Percentiles rank a stretch among this genome's conserved stretches.
Conservation (phyloP, 2,888 invertebrate species). For the Nomada hirtipes region DNA sequence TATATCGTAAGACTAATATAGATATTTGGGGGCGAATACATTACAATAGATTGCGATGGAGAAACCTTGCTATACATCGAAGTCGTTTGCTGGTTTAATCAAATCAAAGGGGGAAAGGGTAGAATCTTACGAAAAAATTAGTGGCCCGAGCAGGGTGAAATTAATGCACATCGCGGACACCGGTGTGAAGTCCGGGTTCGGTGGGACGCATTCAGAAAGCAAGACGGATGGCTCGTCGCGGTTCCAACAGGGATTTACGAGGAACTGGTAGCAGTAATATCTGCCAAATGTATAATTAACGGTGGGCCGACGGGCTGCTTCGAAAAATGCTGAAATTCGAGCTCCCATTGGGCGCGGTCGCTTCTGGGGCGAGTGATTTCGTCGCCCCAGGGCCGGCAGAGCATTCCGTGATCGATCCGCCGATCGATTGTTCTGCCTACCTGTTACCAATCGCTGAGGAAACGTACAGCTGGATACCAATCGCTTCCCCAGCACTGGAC, state of each 20-base stretch:
- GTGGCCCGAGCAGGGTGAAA: no score
- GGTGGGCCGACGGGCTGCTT: conserved; percentile 52
- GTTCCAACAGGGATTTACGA: conserved; percentile 45
- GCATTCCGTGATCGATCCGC: conserved; percentile 52
- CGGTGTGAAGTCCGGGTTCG: background rate
- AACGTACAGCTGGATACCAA: background rate
- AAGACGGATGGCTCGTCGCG: conserved; percentile 11
- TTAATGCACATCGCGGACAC: no score
- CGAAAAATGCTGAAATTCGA: conserved; percentile 71
- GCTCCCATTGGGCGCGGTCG: conserved; percentile 73
- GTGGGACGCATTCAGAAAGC: conserved; percentile 1
- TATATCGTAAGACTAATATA: no score
- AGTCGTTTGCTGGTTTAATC: no score
- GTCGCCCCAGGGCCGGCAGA: conserved; percentile 56
- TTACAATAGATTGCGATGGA: no score
- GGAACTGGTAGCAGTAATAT: conserved; percentile 57
- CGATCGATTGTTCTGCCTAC: conserved; percentile 53
- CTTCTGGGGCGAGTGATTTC: conserved; percentile 65
- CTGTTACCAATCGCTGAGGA: conserved; percentile 16
- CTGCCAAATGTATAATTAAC: conserved; percentile 67
- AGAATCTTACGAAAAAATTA: no score
- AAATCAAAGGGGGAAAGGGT: no score
- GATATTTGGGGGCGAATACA: no score
- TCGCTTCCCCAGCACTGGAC: background rate
- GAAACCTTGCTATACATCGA: no score